Percentiles rank a stretch among this genome's conserved stretches.
Conservation (phyloP, 2,888 invertebrate genomes). For the Dastarcus helophoroides region DNA sequence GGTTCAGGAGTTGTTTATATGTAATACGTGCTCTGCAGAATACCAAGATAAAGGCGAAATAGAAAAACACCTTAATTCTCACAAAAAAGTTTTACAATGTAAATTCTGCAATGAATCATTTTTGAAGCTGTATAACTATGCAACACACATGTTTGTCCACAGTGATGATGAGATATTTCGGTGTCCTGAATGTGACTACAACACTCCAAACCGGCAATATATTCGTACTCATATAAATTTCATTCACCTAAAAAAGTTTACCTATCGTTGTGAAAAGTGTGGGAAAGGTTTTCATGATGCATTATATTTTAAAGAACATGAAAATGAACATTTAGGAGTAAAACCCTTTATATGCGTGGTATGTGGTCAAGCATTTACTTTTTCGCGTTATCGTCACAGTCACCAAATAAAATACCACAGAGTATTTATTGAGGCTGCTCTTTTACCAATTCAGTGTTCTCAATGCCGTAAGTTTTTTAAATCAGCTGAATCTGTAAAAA, state of each 20-base stretch:
- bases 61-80: conserved; percentile 20
- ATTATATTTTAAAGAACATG: conserved; percentile 37
- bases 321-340: conserved; percentile 33
- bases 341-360: conserved; percentile 35
- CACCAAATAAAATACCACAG: conserved; percentile 26
- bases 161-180: conserved; percentile 21
- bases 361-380: conserved; percentile 35
- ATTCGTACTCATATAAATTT: conserved; percentile 44
- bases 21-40: conserved; percentile 24
- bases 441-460: conserved; percentile 33
- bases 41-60: conserved; percentile 22
- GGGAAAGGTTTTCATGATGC: conserved; percentile 39
- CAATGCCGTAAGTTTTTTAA: conserved; percentile 29
- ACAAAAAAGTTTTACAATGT: conserved; percentile 30
- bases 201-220: conserved; percentile 21
- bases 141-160: conserved; percentile 26
- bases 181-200: conserved; percentile 26
- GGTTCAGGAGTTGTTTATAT: conserved; percentile 22
- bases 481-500: conserved; percentile 32
- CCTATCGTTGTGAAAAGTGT: conserved; percentile 38
- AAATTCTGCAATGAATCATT: conserved; percentile 22
- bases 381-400: conserved; percentile 23
- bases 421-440: conserved; percentile 32
- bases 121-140: conserved; percentile 25
- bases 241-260: conserved; percentile 40